These are phyloP conservation scores for Isoperla grammatica DNA, from an alignment of 2,888 invertebrate genomes.

Conservation along the genomic window DNA sequence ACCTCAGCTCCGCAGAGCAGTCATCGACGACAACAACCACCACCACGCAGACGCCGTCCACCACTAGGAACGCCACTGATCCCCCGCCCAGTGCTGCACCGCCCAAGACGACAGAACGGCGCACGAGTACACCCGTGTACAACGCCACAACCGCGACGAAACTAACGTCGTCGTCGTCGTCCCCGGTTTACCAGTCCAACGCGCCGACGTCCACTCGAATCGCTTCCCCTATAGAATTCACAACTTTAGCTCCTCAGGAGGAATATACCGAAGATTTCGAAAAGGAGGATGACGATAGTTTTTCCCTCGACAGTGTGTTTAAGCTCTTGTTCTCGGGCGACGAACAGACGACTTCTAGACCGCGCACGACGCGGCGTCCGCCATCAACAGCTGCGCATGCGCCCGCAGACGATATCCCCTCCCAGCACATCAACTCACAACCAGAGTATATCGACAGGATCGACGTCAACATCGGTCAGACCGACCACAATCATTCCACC, in stretches of 20 bases:
- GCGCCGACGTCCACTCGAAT: conserved; percentile 17
- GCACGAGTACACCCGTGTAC: not conserved
- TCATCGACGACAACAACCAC: conserved; percentile 10
- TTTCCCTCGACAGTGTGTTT: conserved; percentile 57
- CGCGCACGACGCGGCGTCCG: conserved; percentile 18
- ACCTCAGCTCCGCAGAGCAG: conserved; percentile 9
- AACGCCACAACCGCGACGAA: conserved; percentile 24
- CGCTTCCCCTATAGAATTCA: conserved; percentile 30
- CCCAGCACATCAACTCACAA: not conserved
- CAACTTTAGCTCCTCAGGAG: conserved; percentile 16
- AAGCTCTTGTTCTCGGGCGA: conserved; percentile 54
- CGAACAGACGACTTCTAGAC: conserved; percentile 36
- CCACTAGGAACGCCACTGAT: too few relatives aligned
- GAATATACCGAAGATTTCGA: conserved; percentile 31
- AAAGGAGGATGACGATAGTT: conserved; percentile 44
- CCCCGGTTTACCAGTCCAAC: too few relatives aligned
- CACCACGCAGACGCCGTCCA: not conserved
- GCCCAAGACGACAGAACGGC: too few relatives aligned
- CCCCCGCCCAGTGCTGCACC: too few relatives aligned
- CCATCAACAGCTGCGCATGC: too few relatives aligned
- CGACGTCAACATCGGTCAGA: not conserved
- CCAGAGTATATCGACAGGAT: not conserved
- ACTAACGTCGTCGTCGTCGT: conserved; percentile 13
- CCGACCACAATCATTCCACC: not conserved
- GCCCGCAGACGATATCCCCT: too few relatives aligned